Conservation (phyloP, 2,797 vertebrate species). For the Lophotriccus pileatus region DNA sequence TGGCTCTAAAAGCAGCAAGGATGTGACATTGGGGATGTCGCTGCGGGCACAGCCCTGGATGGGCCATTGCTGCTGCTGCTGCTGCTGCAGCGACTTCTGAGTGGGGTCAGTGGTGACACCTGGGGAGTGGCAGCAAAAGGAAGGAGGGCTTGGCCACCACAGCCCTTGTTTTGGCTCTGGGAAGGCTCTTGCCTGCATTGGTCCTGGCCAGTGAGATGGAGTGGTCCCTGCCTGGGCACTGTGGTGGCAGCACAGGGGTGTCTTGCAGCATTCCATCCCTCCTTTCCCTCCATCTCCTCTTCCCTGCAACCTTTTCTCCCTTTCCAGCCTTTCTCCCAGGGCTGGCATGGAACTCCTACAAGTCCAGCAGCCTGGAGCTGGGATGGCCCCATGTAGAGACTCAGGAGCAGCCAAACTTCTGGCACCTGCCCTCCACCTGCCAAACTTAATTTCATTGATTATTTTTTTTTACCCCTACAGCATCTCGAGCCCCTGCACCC, state of each 20-base stretch:
- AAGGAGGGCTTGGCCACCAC: neutral
- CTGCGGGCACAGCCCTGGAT: neutral
- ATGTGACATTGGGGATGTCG: neutral
- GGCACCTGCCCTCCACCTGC: neutral
- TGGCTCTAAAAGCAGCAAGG: neutral
- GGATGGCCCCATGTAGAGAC: neutral
- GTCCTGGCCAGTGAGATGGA: neutral
- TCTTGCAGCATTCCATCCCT: neutral
- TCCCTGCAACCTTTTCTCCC: neutral
- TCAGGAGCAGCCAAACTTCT: neutral
- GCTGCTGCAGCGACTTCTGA: neutral
- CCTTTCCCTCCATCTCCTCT: neutral
- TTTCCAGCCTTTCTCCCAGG: neutral
- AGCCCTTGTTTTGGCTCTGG: neutral
- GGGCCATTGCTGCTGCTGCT: neutral
- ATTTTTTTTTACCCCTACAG: no score
- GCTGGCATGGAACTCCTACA: neutral
- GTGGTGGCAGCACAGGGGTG: rapidly evolving
- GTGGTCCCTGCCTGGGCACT: neutral
- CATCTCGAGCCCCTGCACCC: neutral
- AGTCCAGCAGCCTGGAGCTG: neutral
- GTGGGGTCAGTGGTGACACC: neutral
- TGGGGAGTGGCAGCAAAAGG: neutral
- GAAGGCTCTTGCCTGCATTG: neutral
- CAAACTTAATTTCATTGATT: neutral